Evolutionary conservation across 2,888 invertebrate genomes (phyloP).

Genomic region (Chaitophorus viminalis): DNA sequence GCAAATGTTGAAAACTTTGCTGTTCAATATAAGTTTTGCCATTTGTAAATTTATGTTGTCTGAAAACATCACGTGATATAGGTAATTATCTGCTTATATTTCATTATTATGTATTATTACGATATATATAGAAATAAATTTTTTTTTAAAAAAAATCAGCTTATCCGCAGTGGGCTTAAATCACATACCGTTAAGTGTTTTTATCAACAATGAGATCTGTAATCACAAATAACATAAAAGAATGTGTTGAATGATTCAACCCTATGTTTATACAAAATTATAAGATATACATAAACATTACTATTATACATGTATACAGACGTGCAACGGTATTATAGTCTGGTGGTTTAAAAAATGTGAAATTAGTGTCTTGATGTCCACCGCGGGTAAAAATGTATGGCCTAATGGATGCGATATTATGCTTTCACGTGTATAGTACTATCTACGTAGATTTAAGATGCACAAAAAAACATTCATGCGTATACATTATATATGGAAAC

Average conservation of each 20-base stretch:
- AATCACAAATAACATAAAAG: background rate
- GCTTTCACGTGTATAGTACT: conserved; percentile 1
- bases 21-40: background rate
- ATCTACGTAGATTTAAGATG: conserved; percentile 39
- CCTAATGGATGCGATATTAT: background rate
- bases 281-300: background rate
- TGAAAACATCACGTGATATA: conserved; percentile 15
- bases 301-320: too few species aligned
- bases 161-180: conserved; percentile 32
- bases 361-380: background rate
- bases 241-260: background rate
- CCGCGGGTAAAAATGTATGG: background rate
- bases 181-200: conserved; percentile 33
- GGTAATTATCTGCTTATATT: background rate
- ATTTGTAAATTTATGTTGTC: background rate
- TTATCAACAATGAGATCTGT: conserved; percentile 5
- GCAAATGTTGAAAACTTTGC: background rate
- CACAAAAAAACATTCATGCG: background rate
- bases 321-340: background rate
- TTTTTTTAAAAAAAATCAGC: background rate
- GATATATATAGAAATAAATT: background rate
- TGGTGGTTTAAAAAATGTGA: background rate
- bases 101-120: background rate
- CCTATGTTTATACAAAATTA: background rate
- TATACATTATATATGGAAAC: background rate